Evolutionary conservation across 2,888 invertebrate species (phyloP).

Genomic region (Hypomecis punctinalis): DNA sequence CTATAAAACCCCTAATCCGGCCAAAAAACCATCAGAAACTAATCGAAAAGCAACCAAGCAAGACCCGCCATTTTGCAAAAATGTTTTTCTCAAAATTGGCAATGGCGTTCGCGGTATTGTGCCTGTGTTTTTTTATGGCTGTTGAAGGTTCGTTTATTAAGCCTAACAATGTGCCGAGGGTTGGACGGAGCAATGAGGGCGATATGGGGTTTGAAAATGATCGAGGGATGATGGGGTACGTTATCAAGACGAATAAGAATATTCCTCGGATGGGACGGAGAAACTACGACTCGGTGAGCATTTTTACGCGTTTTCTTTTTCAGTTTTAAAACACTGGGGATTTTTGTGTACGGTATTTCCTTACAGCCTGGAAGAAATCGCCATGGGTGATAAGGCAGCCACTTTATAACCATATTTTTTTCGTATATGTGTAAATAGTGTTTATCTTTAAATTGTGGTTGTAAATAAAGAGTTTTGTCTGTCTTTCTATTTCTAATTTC

Average conservation of each 20-base stretch:
- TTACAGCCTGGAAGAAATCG: no score
- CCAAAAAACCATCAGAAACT: conserved; percentile 46
- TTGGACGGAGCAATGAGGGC: conserved; percentile 77
- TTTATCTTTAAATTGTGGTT: no score
- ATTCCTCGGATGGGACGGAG: conserved; percentile 80
- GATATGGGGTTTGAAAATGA: conserved; percentile 70
- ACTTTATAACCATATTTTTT: no score
- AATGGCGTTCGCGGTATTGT: conserved; percentile 58
- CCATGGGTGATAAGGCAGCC: no score
- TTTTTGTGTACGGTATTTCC: conserved; percentile 2
- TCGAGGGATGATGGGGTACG: conserved; percentile 73
- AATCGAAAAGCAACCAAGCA: conserved; percentile 14
- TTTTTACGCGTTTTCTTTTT: not conserved
- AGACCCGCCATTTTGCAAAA: conserved; percentile 40
- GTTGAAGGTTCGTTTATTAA: conserved; percentile 74
- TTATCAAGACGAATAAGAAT: conserved; percentile 78
- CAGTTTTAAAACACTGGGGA: not conserved
- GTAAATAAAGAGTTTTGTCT: no score
- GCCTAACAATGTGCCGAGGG: conserved; percentile 76
- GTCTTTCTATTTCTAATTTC: no score
- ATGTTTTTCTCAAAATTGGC: conserved; percentile 57
- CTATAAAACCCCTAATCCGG: conserved; percentile 57
- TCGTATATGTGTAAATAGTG: no score
- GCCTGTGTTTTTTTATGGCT: conserved; percentile 61
- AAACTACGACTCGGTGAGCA: conserved; percentile 76